These are phyloP conservation scores for Apoderus coryli DNA, from an alignment of 2,888 invertebrate genomes.

Conservation along the genomic window DNA sequence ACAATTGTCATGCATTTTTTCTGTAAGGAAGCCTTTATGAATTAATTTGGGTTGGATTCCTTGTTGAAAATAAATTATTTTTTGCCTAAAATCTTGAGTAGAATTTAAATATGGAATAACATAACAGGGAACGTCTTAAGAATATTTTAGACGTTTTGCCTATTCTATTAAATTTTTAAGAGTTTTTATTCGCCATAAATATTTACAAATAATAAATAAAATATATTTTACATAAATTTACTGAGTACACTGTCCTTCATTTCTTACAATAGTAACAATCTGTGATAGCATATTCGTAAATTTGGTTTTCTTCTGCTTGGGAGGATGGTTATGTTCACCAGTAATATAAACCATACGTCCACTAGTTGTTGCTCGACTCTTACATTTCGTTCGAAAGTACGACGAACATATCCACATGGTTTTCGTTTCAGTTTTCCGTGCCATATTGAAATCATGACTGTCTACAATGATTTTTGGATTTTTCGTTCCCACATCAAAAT, in stretches of 20 bases:
- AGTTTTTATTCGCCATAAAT: too few species aligned
- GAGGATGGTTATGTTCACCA: slow-evolving; percentile 20
- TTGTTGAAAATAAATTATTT: too few species aligned
- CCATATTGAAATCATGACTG: slow-evolving; percentile 22
- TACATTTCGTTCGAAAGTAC: slow-evolving; percentile 23
- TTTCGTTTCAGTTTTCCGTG: slow-evolving; percentile 19
- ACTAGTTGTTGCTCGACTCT: slow-evolving; percentile 20
- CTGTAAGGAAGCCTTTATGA: too few species aligned
- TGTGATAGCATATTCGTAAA: slow-evolving; percentile 21
- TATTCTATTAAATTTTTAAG: too few species aligned
- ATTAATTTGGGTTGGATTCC: too few species aligned
- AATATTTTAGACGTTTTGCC: too few species aligned
- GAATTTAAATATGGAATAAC: too few species aligned
- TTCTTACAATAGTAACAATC: slow-evolving; percentile 19
- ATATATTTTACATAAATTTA: background rate
- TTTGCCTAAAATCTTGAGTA: too few species aligned
- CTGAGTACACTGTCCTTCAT: slow-evolving; percentile 8
- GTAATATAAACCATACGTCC: slow-evolving; percentile 21
- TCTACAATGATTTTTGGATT: slow-evolving; percentile 24
- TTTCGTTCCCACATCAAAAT: slow-evolving; percentile 18
- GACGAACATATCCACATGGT: slow-evolving; percentile 23
- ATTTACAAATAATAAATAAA: background rate
- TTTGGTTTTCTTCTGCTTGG: slow-evolving; percentile 15
- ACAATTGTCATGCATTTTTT: too few species aligned
- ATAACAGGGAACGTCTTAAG: too few species aligned